These are phyloP conservation scores for Ctenopoma multispine DNA, from an alignment of 2,797 vertebrate species.

Conservation along the genomic window DNA sequence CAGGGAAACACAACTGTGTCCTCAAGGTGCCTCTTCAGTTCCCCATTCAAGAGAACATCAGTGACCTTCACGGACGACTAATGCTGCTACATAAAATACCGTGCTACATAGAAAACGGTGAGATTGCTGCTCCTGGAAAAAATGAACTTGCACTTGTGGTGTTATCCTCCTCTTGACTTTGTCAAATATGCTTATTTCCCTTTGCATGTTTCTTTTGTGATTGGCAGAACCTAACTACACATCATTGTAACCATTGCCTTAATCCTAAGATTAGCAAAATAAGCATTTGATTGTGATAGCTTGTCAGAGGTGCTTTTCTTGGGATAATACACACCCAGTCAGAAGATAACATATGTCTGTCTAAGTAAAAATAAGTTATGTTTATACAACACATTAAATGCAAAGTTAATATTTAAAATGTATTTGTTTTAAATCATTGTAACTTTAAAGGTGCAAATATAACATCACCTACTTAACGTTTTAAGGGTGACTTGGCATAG, in stretches of 20 bases:
- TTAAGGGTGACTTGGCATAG: no score
- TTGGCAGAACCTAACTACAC: not conserved
- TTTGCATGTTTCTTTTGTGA: not conserved
- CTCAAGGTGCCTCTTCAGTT: constrained; percentile 92
- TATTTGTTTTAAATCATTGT: no score
- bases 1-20: constrained; percentile 86
- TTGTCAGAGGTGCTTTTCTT: not conserved
- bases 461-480: no score
- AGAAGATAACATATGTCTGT: not conserved
- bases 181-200: not conserved
- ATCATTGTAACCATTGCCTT: not conserved
- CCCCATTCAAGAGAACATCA: constrained; percentile 89
- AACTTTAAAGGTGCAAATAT: no score
- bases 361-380: no score
- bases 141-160: not conserved
- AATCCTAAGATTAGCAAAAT: not conserved
- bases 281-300: not conserved
- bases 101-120: constrained; percentile 94
- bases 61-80: constrained; percentile 90
- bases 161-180: not conserved
- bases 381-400: not conserved
- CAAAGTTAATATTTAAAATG: not conserved
- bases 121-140: constrained; percentile 31
- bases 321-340: not conserved
- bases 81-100: constrained; percentile 94